Evolutionary conservation across 2,888 invertebrate species (phyloP).

Genomic region (Lycocerus yunnanus): DNA sequence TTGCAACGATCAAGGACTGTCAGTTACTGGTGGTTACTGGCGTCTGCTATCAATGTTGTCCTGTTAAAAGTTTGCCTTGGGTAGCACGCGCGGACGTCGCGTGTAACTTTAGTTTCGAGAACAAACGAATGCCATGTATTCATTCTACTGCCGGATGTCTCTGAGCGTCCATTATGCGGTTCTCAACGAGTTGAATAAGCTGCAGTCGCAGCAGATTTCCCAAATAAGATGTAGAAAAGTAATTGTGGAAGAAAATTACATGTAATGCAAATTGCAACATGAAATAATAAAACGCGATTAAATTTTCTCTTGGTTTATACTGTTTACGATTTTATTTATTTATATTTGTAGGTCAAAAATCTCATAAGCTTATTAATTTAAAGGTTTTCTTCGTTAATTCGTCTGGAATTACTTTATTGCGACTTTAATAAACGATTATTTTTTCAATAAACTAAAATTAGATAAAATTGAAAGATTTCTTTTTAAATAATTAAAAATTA

Average conservation of each 20-base stretch:
- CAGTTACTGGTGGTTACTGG: slow-evolving; percentile 20
- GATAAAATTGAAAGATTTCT: too few relatives aligned
- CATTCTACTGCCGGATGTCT: slow-evolving; percentile 26
- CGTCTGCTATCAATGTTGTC: slow-evolving; percentile 30
- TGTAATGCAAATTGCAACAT: slow-evolving; percentile 4
- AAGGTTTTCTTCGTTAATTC: neutral
- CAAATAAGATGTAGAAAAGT: slow-evolving; percentile 15
- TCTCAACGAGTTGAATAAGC: slow-evolving; percentile 20
- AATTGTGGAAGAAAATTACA: slow-evolving; percentile 13
- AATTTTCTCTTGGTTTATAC: neutral
- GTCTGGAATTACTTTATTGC: neutral
- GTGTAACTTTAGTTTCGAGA: slow-evolving; percentile 17
- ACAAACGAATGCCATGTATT: slow-evolving; percentile 13
- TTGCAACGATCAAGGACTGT: slow-evolving; percentile 23
- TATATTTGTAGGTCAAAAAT: neutral
- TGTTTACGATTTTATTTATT: neutral
- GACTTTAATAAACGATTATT: neutral
- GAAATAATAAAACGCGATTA: neutral
- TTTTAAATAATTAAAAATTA: too few relatives aligned
- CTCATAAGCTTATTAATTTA: neutral
- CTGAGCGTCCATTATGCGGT: slow-evolving; percentile 25
- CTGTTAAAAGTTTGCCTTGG: slow-evolving; percentile 20
- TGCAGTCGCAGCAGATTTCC: slow-evolving; percentile 25
- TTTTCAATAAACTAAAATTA: neutral
- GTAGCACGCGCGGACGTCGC: slow-evolving; percentile 26